Evolutionary conservation across 2,113 vertebrate genomes (phyloP).

Genomic region (Gymnarchus niloticus): DNA sequence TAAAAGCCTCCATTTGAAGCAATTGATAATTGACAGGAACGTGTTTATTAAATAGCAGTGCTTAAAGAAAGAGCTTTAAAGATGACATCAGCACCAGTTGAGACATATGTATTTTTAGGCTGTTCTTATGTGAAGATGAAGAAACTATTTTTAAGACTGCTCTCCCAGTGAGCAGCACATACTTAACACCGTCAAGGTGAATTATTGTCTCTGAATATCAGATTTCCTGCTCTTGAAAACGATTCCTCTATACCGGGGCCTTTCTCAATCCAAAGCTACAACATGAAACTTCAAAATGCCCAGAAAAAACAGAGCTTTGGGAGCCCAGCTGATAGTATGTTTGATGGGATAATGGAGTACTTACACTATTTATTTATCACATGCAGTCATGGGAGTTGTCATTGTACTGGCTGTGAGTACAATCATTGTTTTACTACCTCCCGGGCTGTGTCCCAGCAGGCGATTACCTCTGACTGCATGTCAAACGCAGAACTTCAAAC

Average conservation of each 20-base stretch:
- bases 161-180: neutral
- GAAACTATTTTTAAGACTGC: neutral
- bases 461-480: conserved; percentile 15
- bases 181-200: neutral
- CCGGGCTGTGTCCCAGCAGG: conserved; percentile 9
- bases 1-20: neutral
- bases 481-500: neutral
- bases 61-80: neutral
- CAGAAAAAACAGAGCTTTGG: neutral
- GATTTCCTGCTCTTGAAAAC: neutral
- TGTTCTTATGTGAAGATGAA: neutral
- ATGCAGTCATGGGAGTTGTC: conserved; percentile 9
- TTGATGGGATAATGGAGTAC: conserved; percentile 9
- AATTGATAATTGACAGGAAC: neutral
- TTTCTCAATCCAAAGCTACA: neutral
- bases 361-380: conserved; percentile 17
- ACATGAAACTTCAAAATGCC: neutral
- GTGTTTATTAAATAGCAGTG: neutral
- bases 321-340: conserved; percentile 14
- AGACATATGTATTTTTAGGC: neutral
- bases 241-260: neutral
- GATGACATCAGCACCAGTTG: neutral
- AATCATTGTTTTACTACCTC: conserved; percentile 13
- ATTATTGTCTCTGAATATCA: neutral
- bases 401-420: neutral